phyloP scores from a whole-genome alignment of 2,888 invertebrate genomes.

The Lysandra coridon region DNA sequence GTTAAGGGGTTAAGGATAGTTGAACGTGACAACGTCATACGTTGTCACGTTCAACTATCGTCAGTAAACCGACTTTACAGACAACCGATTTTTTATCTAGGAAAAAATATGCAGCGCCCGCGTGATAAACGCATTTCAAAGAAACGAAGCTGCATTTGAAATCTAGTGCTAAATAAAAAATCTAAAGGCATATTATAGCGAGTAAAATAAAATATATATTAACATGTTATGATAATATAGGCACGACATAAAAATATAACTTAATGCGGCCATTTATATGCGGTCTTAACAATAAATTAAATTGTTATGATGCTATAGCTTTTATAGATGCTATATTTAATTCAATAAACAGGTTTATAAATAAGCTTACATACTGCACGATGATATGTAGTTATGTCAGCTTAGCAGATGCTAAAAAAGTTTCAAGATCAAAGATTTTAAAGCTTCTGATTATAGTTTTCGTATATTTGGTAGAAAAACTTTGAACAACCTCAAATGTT shows the following conservation, averaged over 20 bases:
- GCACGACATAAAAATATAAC: not conserved
- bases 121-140: no score
- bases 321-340: constrained; percentile 16
- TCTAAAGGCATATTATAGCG: not conserved
- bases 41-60: no score
- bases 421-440: not conserved
- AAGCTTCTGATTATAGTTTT: no score
- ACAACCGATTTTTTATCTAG: no score
- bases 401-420: not conserved
- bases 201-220: not conserved
- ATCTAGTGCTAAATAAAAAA: not conserved
- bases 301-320: constrained; percentile 10
- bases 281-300: constrained; percentile 23
- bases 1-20: no score
- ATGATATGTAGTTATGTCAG: not conserved
- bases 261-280: constrained; percentile 12
- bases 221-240: not conserved
- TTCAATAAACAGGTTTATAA: not conserved
- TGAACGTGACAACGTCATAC: no score
- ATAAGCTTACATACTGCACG: not conserved
- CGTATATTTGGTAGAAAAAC: no score
- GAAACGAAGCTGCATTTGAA: no score
- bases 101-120: no score
- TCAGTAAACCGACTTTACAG: no score
- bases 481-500: no score